A percentile compares a stretch with the other conserved stretches of the same genome.
Evolutionary conservation across 2,113 vertebrate genomes (phyloP).

Genomic region (Coptodon rendalli): DNA sequence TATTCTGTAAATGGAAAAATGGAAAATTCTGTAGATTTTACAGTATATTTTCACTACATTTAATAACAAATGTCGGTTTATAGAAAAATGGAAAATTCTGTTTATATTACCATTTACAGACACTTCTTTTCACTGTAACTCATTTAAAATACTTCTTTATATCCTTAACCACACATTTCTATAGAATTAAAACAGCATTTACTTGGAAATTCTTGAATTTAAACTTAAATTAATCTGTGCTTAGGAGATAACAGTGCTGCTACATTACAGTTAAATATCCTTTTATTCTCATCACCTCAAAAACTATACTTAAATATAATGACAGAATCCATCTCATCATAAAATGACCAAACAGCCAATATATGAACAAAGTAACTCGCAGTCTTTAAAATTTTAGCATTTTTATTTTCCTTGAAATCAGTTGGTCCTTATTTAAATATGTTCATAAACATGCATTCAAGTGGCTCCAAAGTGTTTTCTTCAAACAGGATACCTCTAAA

Average conservation of each 20-base stretch:
- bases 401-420: neutral
- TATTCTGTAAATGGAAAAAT: neutral
- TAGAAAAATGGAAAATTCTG: neutral
- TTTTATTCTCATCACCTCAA: neutral
- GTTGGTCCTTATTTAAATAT: neutral
- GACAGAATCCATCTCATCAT: neutral
- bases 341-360: neutral
- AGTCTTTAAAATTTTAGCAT: neutral
- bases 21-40: neutral
- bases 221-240: neutral
- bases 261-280: neutral
- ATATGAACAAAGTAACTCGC: accelerated
- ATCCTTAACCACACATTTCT: neutral
- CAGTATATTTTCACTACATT: neutral
- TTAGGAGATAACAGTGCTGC: neutral
- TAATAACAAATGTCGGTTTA: neutral
- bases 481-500: neutral
- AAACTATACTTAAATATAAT: neutral
- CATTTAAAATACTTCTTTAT: neutral
- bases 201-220: neutral
- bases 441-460: neutral
- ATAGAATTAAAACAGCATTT: neutral
- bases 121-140: neutral
- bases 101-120: neutral
- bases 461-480: neutral